Percentiles rank a stretch among this genome's conserved stretches.
Conservation (phyloP, 2,888 invertebrate species). For the Empis stercorea region DNA sequence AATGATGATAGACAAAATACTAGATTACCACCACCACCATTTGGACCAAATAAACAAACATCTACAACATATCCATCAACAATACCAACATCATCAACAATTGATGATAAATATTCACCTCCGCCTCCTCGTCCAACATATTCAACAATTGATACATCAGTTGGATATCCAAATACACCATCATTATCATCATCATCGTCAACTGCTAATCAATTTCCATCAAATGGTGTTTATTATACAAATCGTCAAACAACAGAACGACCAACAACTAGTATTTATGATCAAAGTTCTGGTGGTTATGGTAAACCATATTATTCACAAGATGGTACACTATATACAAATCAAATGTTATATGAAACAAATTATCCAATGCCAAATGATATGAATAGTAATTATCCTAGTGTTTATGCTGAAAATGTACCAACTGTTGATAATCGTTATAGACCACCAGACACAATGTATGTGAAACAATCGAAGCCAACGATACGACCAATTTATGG, state of each 20-base stretch:
- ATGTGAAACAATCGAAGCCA: constrained; percentile 15
- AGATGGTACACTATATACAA: constrained; percentile 32
- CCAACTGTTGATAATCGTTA: constrained; percentile 30
- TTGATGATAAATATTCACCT: neutral
- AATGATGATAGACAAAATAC: neutral
- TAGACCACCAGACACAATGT: constrained; percentile 16
- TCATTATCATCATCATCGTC: too few species aligned
- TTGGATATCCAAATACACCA: constrained; percentile 1
- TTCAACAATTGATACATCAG: neutral
- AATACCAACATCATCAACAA: neutral
- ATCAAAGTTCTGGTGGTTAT: constrained; percentile 15
- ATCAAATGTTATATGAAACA: constrained; percentile 33
- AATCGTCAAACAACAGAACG: constrained; percentile 8
- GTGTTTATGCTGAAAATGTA: constrained; percentile 33
- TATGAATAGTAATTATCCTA: constrained; percentile 25
- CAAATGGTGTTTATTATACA: neutral
- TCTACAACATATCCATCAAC: constrained; percentile 1
- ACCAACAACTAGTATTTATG: constrained; percentile 11
- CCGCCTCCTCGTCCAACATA: neutral
- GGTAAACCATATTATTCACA: constrained; percentile 21
- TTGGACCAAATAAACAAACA: constrained; percentile 2
- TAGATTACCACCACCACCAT: neutral
- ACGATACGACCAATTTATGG: constrained; percentile 28
- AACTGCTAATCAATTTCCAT: neutral
- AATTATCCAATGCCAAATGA: constrained; percentile 35